Evolutionary conservation across 2,888 invertebrate species (phyloP).

Genomic region (Tolmerus cingulatus): DNA sequence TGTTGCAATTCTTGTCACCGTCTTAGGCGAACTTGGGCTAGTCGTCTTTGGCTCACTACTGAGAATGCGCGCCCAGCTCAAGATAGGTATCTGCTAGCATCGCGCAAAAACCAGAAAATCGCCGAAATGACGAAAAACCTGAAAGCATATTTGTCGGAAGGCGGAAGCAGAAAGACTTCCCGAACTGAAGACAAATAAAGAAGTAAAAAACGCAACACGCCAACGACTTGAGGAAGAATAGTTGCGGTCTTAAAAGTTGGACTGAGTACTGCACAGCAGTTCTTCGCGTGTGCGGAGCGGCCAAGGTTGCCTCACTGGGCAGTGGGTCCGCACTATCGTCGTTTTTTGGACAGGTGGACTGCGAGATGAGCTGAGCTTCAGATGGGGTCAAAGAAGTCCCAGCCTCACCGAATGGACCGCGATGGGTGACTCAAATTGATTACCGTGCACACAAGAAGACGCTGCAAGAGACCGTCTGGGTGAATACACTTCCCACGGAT

Average conservation of each 20-base stretch:
- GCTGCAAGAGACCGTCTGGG: neutral
- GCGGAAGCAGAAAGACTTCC: slow-evolving; percentile 39
- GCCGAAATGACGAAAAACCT: slow-evolving; percentile 23
- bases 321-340: neutral
- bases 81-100: neutral
- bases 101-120: neutral
- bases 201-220: neutral
- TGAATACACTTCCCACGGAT: slow-evolving; percentile 37
- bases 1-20: slow-evolving; percentile 4
- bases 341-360: slow-evolving; percentile 1
- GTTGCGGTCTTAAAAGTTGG: neutral
- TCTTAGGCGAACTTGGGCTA: neutral
- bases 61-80: neutral
- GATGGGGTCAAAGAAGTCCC: neutral
- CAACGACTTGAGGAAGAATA: slow-evolving; percentile 35
- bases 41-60: neutral
- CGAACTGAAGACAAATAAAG: neutral
- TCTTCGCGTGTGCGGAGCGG: neutral
- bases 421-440: neutral
- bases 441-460: neutral
- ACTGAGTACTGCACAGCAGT: slow-evolving; percentile 1
- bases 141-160: slow-evolving; percentile 38
- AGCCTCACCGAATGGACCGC: neutral
- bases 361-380: neutral
- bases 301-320: slow-evolving; percentile 20